phyloP scores from a whole-genome alignment of 2,113 vertebrate genomes.

The Formicarius rufipectus region DNA sequence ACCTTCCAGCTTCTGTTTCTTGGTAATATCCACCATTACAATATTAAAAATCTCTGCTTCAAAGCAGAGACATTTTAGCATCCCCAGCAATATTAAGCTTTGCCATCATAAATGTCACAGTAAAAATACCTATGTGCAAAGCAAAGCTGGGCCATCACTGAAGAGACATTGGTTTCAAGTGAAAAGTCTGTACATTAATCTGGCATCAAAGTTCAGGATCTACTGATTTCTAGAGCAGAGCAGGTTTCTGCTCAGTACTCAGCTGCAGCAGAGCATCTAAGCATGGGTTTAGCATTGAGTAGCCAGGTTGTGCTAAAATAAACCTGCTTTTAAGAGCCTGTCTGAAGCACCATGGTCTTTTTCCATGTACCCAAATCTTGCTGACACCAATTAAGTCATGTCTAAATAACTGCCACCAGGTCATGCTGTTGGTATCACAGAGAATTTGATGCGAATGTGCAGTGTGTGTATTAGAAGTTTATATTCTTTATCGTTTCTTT shows the following conservation, averaged over 20 bases:
- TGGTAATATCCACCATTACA: neutral
- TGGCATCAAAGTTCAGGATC: neutral
- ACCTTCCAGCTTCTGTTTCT: neutral
- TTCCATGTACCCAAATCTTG: neutral
- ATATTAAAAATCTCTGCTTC: neutral
- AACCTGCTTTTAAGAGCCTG: neutral
- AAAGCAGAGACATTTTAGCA: neutral
- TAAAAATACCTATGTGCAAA: neutral
- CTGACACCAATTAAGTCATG: neutral
- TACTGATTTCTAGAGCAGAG: neutral
- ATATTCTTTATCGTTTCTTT: neutral
- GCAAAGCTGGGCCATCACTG: neutral
- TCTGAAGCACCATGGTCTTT: neutral
- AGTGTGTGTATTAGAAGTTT: neutral
- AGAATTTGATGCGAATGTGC: neutral
- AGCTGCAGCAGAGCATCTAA: neutral
- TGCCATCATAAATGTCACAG: neutral
- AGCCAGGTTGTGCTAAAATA: neutral
- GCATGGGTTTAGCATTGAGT: neutral
- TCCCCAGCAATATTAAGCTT: neutral
- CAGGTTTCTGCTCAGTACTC: neutral
- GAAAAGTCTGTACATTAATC: neutral
- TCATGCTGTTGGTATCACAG: neutral
- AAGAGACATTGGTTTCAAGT: neutral
- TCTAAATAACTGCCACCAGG: neutral